phyloP scores from a whole-genome alignment of 2,797 vertebrate genomes.

The Neosilurus mollespiculum region DNA sequence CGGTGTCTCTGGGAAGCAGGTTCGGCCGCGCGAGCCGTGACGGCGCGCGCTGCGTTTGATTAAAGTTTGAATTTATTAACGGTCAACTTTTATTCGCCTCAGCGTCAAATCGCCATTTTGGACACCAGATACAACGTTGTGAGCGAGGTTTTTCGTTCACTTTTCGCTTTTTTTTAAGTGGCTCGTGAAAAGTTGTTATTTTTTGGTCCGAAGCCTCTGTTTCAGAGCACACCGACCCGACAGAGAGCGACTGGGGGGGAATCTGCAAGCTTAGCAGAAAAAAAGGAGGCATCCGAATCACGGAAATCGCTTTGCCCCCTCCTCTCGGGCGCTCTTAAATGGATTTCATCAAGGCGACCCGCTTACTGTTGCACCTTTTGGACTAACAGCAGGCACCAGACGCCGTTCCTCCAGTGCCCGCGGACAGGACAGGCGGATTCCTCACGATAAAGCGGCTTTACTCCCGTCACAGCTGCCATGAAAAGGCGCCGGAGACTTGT shows the following conservation, averaged over 20 bases:
- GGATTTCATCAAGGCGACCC: slow-evolving; percentile 67
- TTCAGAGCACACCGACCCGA: background rate
- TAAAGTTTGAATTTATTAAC: slow-evolving; percentile 3
- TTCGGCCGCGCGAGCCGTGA: background rate
- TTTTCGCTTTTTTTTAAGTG: background rate
- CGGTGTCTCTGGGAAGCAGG: slow-evolving; percentile 29
- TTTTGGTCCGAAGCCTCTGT: background rate
- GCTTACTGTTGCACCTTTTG: slow-evolving; percentile 50
- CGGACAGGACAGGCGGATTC: background rate
- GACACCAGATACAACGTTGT: too few relatives aligned
- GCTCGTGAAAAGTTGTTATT: background rate
- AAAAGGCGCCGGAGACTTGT: slow-evolving; percentile 50
- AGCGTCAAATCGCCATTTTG: background rate
- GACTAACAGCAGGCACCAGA: background rate
- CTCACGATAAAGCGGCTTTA: background rate
- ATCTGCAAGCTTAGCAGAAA: slow-evolving; percentile 73
- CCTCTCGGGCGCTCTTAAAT: slow-evolving; percentile 57
- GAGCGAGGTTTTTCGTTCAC: background rate
- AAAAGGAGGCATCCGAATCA: slow-evolving; percentile 66
- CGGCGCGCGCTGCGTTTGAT: background rate
- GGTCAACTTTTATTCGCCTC: background rate
- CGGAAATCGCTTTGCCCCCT: slow-evolving; percentile 64
- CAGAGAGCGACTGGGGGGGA: background rate
- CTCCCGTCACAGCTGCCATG: slow-evolving; percentile 16
- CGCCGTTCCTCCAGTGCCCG: background rate